These are phyloP conservation scores for Diplosoma virens DNA, from an alignment of 23 tunicate genomes.

Conservation along the genomic window DNA sequence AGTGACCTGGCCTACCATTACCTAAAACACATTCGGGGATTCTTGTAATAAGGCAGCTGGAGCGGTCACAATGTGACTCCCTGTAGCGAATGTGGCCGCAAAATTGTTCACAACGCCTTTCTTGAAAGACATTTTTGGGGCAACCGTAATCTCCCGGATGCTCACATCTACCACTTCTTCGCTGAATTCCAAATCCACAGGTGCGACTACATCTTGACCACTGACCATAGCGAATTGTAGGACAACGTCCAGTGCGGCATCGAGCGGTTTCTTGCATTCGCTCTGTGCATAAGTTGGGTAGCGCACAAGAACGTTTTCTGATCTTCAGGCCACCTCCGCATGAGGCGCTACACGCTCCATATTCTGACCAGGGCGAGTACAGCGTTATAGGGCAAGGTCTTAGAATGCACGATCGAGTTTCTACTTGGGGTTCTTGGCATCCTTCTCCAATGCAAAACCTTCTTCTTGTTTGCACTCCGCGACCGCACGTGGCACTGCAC, in stretches of 20 bases:
- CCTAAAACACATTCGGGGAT: not conserved
- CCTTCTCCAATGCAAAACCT: constrained; percentile 32
- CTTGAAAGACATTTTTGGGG: not conserved
- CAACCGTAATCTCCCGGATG: constrained; percentile 27
- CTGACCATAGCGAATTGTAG: constrained; percentile 2
- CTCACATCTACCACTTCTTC: constrained; percentile 3
- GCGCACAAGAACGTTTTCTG: constrained; percentile 6
- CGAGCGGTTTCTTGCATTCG: not conserved
- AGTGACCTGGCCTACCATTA: constrained; percentile 23
- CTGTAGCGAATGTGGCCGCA: constrained; percentile 13
- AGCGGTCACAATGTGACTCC: not conserved
- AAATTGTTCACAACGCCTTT: not conserved
- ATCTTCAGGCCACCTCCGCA: constrained; percentile 53
- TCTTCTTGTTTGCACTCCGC: constrained; percentile 11
- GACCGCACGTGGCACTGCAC: constrained; percentile 31
- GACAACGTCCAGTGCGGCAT: constrained; percentile 23
- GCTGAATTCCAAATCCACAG: constrained; percentile 28
- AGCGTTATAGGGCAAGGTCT: constrained; percentile 20
- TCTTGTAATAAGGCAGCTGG: not conserved
- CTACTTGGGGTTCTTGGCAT: constrained; percentile 35
- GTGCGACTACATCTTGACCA: constrained; percentile 22
- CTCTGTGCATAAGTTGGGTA: not conserved
- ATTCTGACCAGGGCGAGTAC: constrained; percentile 39
- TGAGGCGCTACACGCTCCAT: constrained; percentile 25
- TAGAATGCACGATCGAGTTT: constrained; percentile 32